These are phyloP conservation scores for Apodemus speciosus DNA, from an alignment of 2,113 vertebrate genomes.

Conservation along the genomic window DNA sequence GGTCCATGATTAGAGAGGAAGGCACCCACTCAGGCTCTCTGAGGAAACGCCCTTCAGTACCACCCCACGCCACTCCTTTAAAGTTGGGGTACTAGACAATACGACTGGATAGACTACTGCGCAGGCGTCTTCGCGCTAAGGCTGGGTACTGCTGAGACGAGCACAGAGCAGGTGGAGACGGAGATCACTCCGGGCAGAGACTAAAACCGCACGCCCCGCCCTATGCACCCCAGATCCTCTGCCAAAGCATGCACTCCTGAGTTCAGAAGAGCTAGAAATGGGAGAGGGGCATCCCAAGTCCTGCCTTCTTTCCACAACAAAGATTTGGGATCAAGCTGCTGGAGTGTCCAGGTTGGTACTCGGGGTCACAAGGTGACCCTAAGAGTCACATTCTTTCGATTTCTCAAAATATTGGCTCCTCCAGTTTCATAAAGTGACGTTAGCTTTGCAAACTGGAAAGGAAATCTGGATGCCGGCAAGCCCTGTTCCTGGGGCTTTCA, in stretches of 20 bases:
- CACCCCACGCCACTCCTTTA: background rate
- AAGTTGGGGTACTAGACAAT: background rate
- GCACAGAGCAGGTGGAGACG: background rate
- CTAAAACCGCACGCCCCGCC: background rate
- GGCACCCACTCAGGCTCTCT: background rate
- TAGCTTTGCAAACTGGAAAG: conserved; percentile 51
- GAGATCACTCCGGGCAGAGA: background rate
- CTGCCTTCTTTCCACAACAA: background rate
- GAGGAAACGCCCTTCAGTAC: background rate
- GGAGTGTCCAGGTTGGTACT: background rate
- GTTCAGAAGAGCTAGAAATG: background rate
- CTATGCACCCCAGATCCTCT: background rate
- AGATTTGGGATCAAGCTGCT: background rate
- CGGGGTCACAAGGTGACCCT: background rate
- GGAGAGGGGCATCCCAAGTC: background rate
- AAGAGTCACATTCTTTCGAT: conserved; percentile 48
- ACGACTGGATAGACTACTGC: background rate
- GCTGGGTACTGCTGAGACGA: background rate
- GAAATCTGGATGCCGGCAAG: background rate
- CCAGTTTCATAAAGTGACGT: background rate
- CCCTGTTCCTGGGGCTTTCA: background rate
- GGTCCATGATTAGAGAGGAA: background rate
- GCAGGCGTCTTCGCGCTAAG: background rate
- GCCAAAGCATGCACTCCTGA: background rate
- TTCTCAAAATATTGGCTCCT: conserved; percentile 47